Conservation (phyloP, 2,888 invertebrate species). For the Aphodius sticticus region DNA sequence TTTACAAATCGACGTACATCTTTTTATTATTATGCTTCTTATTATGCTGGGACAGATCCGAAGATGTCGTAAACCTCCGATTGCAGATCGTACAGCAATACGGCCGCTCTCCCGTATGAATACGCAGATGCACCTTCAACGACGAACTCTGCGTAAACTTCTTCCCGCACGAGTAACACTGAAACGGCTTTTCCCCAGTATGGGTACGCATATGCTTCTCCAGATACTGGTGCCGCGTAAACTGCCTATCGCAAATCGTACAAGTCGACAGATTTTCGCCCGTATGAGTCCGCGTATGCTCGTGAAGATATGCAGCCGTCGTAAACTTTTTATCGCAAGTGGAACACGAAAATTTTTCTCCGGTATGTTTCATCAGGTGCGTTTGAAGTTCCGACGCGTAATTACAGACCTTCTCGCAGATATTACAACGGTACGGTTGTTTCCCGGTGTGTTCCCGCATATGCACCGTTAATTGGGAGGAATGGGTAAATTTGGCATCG, state of each 20-base stretch:
- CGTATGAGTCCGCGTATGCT: slow-evolving; percentile 53
- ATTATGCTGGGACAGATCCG: slow-evolving; percentile 54
- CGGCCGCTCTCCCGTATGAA: slow-evolving; percentile 58
- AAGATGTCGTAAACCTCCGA: slow-evolving; percentile 55
- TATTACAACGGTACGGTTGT: slow-evolving; percentile 56
- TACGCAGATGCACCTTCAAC: slow-evolving; percentile 54
- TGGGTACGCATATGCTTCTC: slow-evolving; percentile 63
- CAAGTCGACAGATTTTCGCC: slow-evolving; percentile 60
- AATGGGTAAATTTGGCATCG: slow-evolving; percentile 55
- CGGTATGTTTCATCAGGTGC: slow-evolving; percentile 56
- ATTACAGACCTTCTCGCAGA: slow-evolving; percentile 56
- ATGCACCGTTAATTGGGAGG: slow-evolving; percentile 58
- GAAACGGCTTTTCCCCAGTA: slow-evolving; percentile 60
- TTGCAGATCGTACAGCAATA: slow-evolving; percentile 55
- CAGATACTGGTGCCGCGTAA: slow-evolving; percentile 65
- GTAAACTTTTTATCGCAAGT: slow-evolving; percentile 57
- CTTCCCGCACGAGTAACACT: slow-evolving; percentile 55
- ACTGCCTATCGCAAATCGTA: slow-evolving; percentile 59
- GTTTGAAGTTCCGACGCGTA: slow-evolving; percentile 54
- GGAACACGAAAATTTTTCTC: slow-evolving; percentile 54
- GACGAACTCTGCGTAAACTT: slow-evolving; percentile 57
- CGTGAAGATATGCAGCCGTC: slow-evolving; percentile 54
- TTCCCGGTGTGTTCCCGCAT: slow-evolving; percentile 58
- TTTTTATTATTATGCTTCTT: slow-evolving; percentile 51
- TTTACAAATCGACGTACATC: slow-evolving; percentile 16